phyloP scores from a whole-genome alignment of 2,888 invertebrate species.

The Drosophila barbarae region DNA sequence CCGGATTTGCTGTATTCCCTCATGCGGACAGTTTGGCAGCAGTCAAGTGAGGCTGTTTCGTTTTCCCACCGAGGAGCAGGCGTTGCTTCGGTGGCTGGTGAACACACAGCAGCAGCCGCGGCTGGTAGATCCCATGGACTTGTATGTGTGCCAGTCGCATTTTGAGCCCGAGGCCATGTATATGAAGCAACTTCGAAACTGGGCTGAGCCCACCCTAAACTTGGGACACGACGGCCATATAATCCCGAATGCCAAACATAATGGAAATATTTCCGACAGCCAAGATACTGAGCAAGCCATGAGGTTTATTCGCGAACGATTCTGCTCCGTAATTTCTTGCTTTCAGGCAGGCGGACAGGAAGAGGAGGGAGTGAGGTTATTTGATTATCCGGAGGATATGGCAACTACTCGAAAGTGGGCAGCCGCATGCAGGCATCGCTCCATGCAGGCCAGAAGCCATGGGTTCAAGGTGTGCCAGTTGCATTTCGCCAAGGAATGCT shows the following conservation, averaged over 20 bases:
- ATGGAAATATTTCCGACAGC: slow-evolving; percentile 55
- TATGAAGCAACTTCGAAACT: slow-evolving; percentile 57
- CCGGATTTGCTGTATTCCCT: slow-evolving; percentile 56
- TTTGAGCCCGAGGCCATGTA: slow-evolving; percentile 64
- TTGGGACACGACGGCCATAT: slow-evolving; percentile 63
- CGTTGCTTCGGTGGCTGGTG: slow-evolving; percentile 66
- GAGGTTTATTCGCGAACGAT: slow-evolving; percentile 62
- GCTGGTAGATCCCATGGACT: slow-evolving; percentile 39
- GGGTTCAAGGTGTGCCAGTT: slow-evolving; percentile 63
- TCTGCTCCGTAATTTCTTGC: slow-evolving; percentile 64
- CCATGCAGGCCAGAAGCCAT: slow-evolving; percentile 66
- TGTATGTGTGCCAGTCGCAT: slow-evolving; percentile 65
- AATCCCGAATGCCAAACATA: slow-evolving; percentile 64
- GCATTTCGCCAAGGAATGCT: slow-evolving; percentile 60
- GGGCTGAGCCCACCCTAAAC: slow-evolving; percentile 70
- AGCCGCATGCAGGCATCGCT: slow-evolving; percentile 65
- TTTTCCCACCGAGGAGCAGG: slow-evolving; percentile 56
- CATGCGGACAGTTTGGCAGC: slow-evolving; percentile 39
- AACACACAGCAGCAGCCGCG: slow-evolving; percentile 62
- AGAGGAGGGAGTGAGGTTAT: slow-evolving; percentile 44
- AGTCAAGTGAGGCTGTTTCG: slow-evolving; percentile 51
- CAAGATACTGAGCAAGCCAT: slow-evolving; percentile 56
- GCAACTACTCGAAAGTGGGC: slow-evolving; percentile 63
- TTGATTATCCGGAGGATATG: slow-evolving; percentile 60
- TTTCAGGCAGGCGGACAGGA: slow-evolving; percentile 55